Evolutionary conservation across 2,113 vertebrate species (phyloP).

Genomic region (Eclectus roratus): DNA sequence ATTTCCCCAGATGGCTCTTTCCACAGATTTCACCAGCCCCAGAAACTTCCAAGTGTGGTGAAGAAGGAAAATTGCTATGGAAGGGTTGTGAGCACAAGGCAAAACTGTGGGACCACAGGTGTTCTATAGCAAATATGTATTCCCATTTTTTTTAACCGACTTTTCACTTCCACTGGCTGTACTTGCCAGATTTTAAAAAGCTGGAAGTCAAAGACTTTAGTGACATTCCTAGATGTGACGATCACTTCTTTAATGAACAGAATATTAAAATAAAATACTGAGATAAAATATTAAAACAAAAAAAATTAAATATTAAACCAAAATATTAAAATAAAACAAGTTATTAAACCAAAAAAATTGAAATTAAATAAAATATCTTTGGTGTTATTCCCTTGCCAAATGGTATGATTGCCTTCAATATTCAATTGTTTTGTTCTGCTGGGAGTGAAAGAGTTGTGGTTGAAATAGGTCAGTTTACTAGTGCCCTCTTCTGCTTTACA

Average conservation of each 20-base stretch:
- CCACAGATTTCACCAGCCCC: neutral
- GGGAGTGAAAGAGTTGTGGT: neutral
- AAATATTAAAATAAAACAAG: neutral
- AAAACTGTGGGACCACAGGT: neutral
- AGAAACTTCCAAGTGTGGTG: neutral
- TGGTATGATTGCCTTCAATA: neutral
- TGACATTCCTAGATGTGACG: neutral
- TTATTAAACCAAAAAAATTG: neutral
- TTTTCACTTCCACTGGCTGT: neutral
- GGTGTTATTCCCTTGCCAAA: neutral
- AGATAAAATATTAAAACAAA: neutral
- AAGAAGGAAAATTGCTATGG: neutral
- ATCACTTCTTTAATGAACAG: neutral
- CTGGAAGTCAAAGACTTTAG: neutral
- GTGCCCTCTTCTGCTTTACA: constrained; percentile 68
- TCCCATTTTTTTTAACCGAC: neutral
- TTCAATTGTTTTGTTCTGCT: neutral
- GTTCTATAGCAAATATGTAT: neutral
- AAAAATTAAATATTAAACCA: neutral
- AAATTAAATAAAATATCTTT: neutral
- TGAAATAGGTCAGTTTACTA: constrained; percentile 79
- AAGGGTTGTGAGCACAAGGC: neutral
- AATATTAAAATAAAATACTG: neutral
- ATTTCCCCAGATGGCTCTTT: neutral
- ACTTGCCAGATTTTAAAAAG: neutral